Percentiles rank a stretch among this genome's conserved stretches.
Conservation (phyloP, 2,888 invertebrate species). For the Phyllotreta striolata region DNA sequence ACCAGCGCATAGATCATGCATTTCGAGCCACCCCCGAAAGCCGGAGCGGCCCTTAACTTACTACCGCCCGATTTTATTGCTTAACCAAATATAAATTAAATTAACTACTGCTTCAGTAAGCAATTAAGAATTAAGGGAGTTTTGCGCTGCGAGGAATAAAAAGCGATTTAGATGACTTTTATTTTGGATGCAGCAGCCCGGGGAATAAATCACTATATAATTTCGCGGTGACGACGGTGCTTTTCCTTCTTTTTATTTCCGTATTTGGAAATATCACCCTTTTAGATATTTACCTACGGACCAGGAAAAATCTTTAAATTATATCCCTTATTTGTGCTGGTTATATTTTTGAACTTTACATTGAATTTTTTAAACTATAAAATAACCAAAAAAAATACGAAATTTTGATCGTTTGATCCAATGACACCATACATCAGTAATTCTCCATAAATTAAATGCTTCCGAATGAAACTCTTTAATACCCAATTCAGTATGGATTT, state of each 20-base stretch:
- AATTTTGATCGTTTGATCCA: too few species aligned
- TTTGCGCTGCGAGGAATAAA: slow-evolving; percentile 58
- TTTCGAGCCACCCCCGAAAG: slow-evolving; percentile 49
- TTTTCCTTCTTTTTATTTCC: slow-evolving; percentile 42
- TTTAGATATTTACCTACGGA: slow-evolving; percentile 33
- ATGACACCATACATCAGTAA: too few species aligned
- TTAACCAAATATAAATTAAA: slow-evolving; percentile 63
- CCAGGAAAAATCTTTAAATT: slow-evolving; percentile 7
- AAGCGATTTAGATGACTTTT: slow-evolving; percentile 60
- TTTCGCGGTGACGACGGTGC: slow-evolving; percentile 45
- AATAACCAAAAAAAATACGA: too few species aligned
- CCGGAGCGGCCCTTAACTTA: slow-evolving; percentile 46
- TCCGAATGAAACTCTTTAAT: too few species aligned
- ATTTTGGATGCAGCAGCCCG: slow-evolving; percentile 54
- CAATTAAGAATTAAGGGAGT: slow-evolving; percentile 62
- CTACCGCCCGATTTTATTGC: slow-evolving; percentile 61
- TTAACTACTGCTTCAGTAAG: slow-evolving; percentile 63
- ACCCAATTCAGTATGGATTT: background rate
- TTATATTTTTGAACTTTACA: slow-evolving; percentile 4
- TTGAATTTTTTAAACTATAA: too few species aligned
- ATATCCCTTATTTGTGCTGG: slow-evolving; percentile 1
- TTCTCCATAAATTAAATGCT: too few species aligned
- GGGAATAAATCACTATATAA: slow-evolving; percentile 51
- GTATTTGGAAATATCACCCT: slow-evolving; percentile 33
- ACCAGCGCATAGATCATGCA: slow-evolving; percentile 61